Conservation (phyloP, 2,888 invertebrate genomes). For the Rhimphoctona megacephalus region DNA sequence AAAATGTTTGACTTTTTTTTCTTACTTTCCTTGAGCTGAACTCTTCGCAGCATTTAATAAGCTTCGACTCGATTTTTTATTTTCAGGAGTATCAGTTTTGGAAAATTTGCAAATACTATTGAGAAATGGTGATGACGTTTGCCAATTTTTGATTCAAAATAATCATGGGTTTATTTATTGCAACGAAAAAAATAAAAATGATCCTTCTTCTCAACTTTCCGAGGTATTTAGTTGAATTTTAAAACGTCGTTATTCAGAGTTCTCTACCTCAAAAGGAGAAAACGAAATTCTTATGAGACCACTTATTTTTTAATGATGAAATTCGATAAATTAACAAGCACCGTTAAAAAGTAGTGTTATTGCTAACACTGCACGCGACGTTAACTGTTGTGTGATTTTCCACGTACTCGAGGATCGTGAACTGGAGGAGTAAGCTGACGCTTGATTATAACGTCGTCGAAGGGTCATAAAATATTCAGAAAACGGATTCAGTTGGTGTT, state of each 20-base stretch:
- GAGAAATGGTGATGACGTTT: too few relatives aligned
- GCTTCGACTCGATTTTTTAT: neutral
- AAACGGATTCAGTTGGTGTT: conserved; percentile 24
- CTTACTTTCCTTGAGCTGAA: too few relatives aligned
- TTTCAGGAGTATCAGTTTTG: too few relatives aligned
- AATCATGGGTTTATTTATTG: too few relatives aligned
- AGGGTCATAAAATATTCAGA: conserved; percentile 61
- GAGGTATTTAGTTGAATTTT: neutral
- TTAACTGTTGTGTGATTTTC: conserved; percentile 52
- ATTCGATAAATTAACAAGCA: neutral
- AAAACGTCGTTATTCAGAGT: neutral
- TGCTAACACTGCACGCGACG: conserved; percentile 19
- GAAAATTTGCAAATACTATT: too few relatives aligned
- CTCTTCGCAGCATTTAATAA: neutral
- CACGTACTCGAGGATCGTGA: conserved; percentile 22
- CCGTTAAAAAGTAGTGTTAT: conserved; percentile 3
- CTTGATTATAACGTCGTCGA: conserved; percentile 23
- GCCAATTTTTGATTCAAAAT: too few relatives aligned
- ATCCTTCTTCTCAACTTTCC: too few relatives aligned
- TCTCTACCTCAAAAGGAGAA: neutral
- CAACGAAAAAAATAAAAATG: too few relatives aligned
- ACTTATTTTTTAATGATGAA: neutral
- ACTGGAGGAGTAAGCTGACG: neutral
- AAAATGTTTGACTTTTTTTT: too few relatives aligned
- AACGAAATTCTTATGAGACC: neutral